These are phyloP conservation scores for Gisinianus flammeolus DNA, from an alignment of 2,888 invertebrate species.

Conservation along the genomic window DNA sequence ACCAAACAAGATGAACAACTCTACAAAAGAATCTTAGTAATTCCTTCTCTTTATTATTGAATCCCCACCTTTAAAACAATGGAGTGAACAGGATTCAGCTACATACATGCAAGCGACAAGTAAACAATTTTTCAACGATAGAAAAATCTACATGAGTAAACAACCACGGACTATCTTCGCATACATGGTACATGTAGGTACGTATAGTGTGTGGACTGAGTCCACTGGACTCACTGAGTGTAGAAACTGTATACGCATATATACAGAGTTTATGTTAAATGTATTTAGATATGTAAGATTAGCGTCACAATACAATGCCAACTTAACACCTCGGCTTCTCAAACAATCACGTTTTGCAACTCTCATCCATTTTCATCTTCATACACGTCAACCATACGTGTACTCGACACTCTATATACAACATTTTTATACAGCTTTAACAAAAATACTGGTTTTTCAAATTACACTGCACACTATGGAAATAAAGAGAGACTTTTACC, in stretches of 20 bases:
- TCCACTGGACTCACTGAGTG: not conserved
- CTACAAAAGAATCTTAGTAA: slow-evolving; percentile 32
- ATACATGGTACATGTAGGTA: too few species aligned
- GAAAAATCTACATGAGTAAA: slow-evolving; percentile 26
- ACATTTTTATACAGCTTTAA: not conserved
- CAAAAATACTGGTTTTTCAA: not conserved
- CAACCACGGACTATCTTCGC: not conserved
- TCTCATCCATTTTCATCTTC: slow-evolving; percentile 28
- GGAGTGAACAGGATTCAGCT: slow-evolving; percentile 1
- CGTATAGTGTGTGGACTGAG: not conserved
- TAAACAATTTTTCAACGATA: slow-evolving; percentile 31
- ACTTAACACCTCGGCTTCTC: slow-evolving; percentile 38
- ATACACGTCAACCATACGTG: not conserved
- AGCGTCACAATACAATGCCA: slow-evolving; percentile 36
- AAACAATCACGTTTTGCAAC: slow-evolving; percentile 40
- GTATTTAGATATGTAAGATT: slow-evolving; percentile 26
- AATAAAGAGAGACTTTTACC: too few species aligned
- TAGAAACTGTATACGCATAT: not conserved
- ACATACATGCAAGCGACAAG: slow-evolving; percentile 19
- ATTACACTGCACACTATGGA: too few species aligned
- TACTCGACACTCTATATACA: not conserved
- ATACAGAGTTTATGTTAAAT: slow-evolving; percentile 18
- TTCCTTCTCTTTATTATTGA: slow-evolving; percentile 33
- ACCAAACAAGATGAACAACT: slow-evolving; percentile 33
- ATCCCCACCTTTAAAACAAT: slow-evolving; percentile 34